phyloP scores from a whole-genome alignment of 2,113 vertebrate species.

The Cromileptes altivelis region DNA sequence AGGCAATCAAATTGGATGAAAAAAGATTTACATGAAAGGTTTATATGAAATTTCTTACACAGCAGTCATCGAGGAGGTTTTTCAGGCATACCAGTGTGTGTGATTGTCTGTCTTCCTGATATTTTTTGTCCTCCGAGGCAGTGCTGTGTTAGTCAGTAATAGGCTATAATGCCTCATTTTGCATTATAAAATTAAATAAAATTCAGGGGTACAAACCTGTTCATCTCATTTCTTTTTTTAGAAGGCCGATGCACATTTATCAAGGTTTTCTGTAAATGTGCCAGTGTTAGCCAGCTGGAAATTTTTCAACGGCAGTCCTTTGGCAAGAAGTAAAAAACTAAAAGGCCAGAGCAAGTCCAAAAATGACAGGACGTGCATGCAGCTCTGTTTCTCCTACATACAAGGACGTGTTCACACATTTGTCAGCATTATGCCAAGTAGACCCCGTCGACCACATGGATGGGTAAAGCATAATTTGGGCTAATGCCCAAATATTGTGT shows the following conservation, averaged over 20 bases:
- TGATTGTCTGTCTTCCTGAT: no score
- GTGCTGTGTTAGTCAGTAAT: no score
- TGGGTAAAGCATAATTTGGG: not conserved
- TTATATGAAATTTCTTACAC: not conserved
- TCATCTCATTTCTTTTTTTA: not conserved
- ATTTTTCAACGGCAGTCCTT: not conserved
- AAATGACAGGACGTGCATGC: not conserved
- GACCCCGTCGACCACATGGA: not conserved
- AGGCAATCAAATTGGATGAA: not conserved
- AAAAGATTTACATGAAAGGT: not conserved
- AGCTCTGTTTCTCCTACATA: not conserved
- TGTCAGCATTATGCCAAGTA: not conserved
- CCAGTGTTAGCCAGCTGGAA: no score
- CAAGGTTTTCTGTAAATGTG: no score
- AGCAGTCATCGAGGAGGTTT: not conserved
- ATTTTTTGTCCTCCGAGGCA: not conserved
- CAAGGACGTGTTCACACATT: not conserved
- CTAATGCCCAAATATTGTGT: no score
- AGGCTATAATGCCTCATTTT: not conserved
- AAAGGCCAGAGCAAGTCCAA: not conserved
- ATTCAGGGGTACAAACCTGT: not conserved
- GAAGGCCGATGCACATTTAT: not conserved
- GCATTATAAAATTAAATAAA: not conserved
- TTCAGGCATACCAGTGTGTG: not conserved
- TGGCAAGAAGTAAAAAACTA: not conserved